Percentiles rank a stretch among this genome's conserved stretches.
These are phyloP conservation scores for Hylaea fasciaria DNA, from an alignment of 2,888 invertebrate species.

Conservation along the genomic window DNA sequence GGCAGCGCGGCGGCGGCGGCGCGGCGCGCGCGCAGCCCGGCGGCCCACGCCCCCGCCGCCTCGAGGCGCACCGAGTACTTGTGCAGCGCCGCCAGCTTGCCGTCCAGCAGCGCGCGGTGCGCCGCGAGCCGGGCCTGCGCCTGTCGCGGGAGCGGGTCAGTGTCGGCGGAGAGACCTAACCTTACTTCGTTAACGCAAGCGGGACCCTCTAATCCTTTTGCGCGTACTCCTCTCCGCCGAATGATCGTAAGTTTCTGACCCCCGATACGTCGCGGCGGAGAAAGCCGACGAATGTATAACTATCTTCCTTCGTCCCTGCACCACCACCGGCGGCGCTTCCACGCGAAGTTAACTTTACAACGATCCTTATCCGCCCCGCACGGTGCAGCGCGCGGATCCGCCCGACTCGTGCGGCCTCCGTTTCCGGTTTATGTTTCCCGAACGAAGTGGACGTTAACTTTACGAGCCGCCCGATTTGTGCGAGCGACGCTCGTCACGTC, in stretches of 20 bases:
- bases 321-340: neutral
- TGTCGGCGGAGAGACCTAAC: too few relatives aligned
- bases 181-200: too few relatives aligned
- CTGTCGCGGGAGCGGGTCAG: conserved; percentile 49
- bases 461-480: conserved; percentile 23
- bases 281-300: too few relatives aligned
- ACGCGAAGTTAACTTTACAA: too few relatives aligned
- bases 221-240: too few relatives aligned
- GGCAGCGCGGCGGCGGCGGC: conserved; percentile 66
- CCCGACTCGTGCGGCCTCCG: neutral
- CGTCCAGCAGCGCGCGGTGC: conserved; percentile 83
- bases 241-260: too few relatives aligned
- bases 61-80: conserved; percentile 84
- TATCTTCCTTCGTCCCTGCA: too few relatives aligned
- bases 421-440: conserved; percentile 6
- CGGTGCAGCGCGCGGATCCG: neutral
- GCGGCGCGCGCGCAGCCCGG: conserved; percentile 81
- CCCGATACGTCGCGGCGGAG: too few relatives aligned
- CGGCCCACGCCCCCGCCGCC: conserved; percentile 81
- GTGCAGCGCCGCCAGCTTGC: conserved; percentile 83
- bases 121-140: conserved; percentile 73
- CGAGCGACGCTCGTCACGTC: conserved; percentile 3
- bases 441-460: conserved; percentile 24
- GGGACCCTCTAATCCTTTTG: too few relatives aligned
- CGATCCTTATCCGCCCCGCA: too few relatives aligned